These are phyloP conservation scores for Mixornis gularis DNA, from an alignment of 2,113 vertebrate species.

Conservation along the genomic window DNA sequence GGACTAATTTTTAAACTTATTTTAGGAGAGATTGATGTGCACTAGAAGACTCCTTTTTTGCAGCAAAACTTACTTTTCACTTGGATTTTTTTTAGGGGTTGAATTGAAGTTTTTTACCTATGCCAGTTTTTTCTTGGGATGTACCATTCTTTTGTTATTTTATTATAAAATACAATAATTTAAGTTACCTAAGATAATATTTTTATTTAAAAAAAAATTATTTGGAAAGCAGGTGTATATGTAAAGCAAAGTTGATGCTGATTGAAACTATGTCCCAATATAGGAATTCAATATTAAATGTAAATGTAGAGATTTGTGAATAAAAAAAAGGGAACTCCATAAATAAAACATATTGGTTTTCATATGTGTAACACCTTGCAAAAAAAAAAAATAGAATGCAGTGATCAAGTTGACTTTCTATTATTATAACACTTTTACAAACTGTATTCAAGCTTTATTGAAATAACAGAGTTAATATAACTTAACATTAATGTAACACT, in stretches of 20 bases:
- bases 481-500: not conserved
- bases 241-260: not conserved
- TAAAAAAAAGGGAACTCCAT: not conserved
- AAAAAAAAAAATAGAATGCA: not conserved
- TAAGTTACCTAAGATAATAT: not conserved
- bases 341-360: not conserved
- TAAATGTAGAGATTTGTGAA: not conserved
- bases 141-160: not conserved
- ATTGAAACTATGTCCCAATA: not conserved
- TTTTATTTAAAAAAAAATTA: not conserved
- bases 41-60: not conserved
- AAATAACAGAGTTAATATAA: not conserved
- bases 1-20: not conserved
- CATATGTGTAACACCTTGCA: not conserved
- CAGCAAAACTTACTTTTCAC: not conserved
- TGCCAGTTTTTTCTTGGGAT: not conserved
- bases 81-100: not conserved
- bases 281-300: not conserved
- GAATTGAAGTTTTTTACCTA: not conserved
- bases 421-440: not conserved
- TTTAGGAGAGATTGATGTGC: not conserved
- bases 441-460: not conserved
- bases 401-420: not conserved
- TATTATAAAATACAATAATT: not conserved
- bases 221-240: not conserved